These are phyloP conservation scores for Morelia viridis DNA, from an alignment of 2,797 vertebrate genomes.

Conservation along the genomic window DNA sequence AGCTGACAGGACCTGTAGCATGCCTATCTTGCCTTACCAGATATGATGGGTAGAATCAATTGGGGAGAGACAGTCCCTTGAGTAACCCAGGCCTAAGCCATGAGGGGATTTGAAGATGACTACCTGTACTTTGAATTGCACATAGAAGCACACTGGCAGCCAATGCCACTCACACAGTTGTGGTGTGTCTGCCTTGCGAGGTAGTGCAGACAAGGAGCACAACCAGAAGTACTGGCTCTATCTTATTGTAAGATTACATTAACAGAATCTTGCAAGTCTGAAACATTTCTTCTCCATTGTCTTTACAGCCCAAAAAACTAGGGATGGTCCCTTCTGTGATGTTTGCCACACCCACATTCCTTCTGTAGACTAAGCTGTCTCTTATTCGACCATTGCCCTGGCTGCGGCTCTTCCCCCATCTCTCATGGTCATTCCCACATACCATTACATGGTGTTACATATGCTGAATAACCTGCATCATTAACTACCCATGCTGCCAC, in stretches of 20 bases:
- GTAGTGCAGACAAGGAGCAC: not conserved
- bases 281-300: not conserved
- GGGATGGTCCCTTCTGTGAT: not conserved
- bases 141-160: not conserved
- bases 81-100: too few species aligned
- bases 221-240: not conserved
- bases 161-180: not conserved
- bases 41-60: too few species aligned
- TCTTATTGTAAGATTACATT: not conserved
- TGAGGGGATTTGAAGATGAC: too few species aligned
- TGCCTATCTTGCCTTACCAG: too few species aligned
- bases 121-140: too few species aligned
- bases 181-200: not conserved
- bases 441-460: not conserved
- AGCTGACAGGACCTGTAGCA: too few species aligned
- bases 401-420: not conserved
- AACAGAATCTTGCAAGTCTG: not conserved
- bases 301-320: not conserved
- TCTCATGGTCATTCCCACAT: not conserved
- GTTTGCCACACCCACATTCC: not conserved
- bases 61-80: too few species aligned
- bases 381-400: not conserved
- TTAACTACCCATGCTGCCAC: not conserved
- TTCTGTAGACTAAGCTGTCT: not conserved
- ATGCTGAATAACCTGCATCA: not conserved